Conservation (phyloP, 2,113 vertebrate species). For the Cyprinus carpio region DNA sequence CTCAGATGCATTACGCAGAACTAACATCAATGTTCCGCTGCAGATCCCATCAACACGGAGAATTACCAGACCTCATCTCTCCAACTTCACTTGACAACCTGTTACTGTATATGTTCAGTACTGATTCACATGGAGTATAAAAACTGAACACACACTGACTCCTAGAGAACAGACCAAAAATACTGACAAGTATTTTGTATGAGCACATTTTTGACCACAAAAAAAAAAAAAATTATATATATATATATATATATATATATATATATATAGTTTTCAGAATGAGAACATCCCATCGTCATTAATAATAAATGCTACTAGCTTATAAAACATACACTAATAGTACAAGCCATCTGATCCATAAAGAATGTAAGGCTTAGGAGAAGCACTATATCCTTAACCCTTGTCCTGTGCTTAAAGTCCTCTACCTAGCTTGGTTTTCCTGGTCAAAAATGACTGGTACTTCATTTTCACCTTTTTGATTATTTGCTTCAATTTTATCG, state of each 20-base stretch:
- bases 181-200: neutral
- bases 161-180: neutral
- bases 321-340: neutral
- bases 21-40: conserved; percentile 35
- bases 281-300: neutral
- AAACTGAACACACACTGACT: neutral
- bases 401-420: no score
- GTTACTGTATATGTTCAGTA: neutral
- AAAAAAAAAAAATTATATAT: neutral
- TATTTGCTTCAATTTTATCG: no score
- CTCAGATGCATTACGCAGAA: conserved; percentile 45
- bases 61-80: neutral
- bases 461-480: no score
- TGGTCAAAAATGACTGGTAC: neutral
- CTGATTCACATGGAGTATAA: neutral
- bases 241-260: no score
- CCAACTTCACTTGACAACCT: neutral
- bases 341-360: neutral
- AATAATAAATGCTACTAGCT: neutral
- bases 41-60: neutral
- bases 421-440: no score
- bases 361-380: no score
- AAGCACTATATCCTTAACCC: no score
- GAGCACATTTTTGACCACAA: no score
- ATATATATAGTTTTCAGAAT: neutral